phyloP scores from a whole-genome alignment of 2,113 vertebrate genomes.

The Amblyopsis rosae region DNA sequence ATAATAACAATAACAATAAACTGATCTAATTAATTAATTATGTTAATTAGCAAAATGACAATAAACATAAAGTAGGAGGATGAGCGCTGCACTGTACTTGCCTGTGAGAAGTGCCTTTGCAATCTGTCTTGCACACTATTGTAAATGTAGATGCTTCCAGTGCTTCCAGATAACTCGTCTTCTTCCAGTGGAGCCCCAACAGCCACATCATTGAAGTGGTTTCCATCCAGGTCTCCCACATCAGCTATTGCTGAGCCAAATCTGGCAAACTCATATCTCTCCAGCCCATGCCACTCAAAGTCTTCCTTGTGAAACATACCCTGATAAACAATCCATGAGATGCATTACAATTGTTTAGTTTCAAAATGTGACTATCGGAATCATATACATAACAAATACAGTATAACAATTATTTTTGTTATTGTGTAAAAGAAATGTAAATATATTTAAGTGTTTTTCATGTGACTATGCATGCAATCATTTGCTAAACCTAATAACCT shows the following conservation, averaged over 20 bases:
- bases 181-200: conserved; percentile 76
- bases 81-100: neutral
- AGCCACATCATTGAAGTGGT: conserved; percentile 71
- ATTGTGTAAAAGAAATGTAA: no score
- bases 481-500: neutral
- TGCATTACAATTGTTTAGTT: neutral
- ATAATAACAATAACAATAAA: neutral
- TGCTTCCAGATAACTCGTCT: neutral
- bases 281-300: conserved; percentile 36
- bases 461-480: neutral
- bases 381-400: neutral
- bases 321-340: neutral
- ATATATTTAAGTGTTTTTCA: no score
- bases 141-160: conserved; percentile 78
- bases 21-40: neutral
- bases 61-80: neutral
- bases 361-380: neutral
- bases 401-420: no score
- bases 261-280: conserved; percentile 57
- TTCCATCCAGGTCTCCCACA: conserved; percentile 73
- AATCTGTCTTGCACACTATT: conserved; percentile 59
- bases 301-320: conserved; percentile 27
- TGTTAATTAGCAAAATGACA: neutral
- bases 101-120: conserved; percentile 69
- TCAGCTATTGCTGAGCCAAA: conserved; percentile 77